A percentile compares a stretch with the other conserved stretches of the same genome.
These are phyloP conservation scores for Arrhopalites spinosus DNA, from an alignment of 2,888 invertebrate genomes.

Conservation along the genomic window DNA sequence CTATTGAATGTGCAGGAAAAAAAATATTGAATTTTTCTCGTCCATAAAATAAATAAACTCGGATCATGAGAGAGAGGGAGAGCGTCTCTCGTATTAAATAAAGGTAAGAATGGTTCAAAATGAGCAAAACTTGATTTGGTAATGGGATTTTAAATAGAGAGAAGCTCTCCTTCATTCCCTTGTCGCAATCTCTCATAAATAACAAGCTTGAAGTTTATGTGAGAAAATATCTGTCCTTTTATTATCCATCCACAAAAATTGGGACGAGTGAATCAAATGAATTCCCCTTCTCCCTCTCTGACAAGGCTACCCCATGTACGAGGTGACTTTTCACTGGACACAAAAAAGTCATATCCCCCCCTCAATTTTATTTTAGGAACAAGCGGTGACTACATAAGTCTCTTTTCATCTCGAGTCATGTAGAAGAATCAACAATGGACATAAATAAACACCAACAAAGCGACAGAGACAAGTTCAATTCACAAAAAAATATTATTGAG, in stretches of 20 bases:
- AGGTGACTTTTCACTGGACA: too few species aligned
- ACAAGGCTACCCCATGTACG: too few species aligned
- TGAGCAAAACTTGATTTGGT: slow-evolving; percentile 39
- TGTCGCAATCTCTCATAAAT: slow-evolving; percentile 30
- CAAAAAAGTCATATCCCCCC: too few species aligned
- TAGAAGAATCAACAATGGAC: slow-evolving; percentile 3
- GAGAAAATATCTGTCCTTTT: slow-evolving; percentile 26
- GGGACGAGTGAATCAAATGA: slow-evolving; percentile 10
- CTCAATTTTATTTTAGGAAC: too few species aligned
- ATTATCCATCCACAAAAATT: slow-evolving; percentile 12
- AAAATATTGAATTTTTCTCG: too few species aligned
- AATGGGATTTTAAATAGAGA: slow-evolving; percentile 43
- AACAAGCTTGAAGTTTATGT: slow-evolving; percentile 35
- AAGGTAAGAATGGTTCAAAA: too few species aligned
- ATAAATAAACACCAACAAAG: slow-evolving; percentile 17
- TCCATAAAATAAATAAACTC: too few species aligned
- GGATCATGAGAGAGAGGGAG: too few species aligned
- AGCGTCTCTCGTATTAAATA: too few species aligned
- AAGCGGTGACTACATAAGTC: not conserved
- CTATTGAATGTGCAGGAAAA: too few species aligned
- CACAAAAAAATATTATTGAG: too few species aligned
- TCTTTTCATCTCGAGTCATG: slow-evolving; percentile 11
- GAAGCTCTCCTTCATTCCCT: not conserved
- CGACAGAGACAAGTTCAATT: slow-evolving; percentile 17
- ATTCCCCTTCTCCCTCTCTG: not conserved